Conservation (phyloP, 2,888 invertebrate genomes). For the Lomographa bimaculata region DNA sequence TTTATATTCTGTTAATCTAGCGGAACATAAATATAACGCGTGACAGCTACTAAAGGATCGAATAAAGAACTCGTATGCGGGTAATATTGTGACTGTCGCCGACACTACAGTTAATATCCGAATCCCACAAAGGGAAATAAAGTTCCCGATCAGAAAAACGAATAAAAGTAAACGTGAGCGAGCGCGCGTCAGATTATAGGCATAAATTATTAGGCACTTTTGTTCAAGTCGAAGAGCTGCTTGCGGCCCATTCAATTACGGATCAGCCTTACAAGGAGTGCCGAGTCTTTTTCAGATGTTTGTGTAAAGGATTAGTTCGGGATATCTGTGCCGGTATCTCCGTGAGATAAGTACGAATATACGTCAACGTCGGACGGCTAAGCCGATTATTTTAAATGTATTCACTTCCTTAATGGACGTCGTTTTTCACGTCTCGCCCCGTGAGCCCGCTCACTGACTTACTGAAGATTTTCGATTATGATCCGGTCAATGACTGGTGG, state of each 20-base stretch:
- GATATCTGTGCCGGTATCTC: constrained; percentile 82
- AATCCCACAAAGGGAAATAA: constrained; percentile 65
- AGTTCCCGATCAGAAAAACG: constrained; percentile 65
- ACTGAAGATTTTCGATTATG: constrained; percentile 81
- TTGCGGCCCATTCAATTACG: constrained; percentile 77
- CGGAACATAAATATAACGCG: constrained; percentile 54
- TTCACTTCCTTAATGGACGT: constrained; percentile 83
- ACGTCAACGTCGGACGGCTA: constrained; percentile 83
- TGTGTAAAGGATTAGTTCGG: constrained; percentile 80
- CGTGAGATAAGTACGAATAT: constrained; percentile 83
- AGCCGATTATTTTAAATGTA: constrained; percentile 84
- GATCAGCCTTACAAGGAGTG: constrained; percentile 75
- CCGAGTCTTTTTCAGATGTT: constrained; percentile 81
- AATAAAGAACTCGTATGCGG: constrained; percentile 57
- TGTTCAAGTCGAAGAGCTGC: constrained; percentile 76
- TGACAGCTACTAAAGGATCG: constrained; percentile 62
- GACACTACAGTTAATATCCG: constrained; percentile 70
- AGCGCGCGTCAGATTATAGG: constrained; percentile 78
- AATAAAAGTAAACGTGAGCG: constrained; percentile 60
- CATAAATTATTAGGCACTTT: constrained; percentile 82
- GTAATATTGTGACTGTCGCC: constrained; percentile 76
- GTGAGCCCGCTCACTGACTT: constrained; percentile 66
- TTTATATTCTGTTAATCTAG: constrained; percentile 55
- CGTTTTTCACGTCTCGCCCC: constrained; percentile 76
- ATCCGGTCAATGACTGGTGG: constrained; percentile 79